Percentiles rank a stretch among this genome's conserved stretches.
These are phyloP conservation scores for Isotomurus palustris DNA, from an alignment of 2,888 invertebrate species.

Conservation along the genomic window DNA sequence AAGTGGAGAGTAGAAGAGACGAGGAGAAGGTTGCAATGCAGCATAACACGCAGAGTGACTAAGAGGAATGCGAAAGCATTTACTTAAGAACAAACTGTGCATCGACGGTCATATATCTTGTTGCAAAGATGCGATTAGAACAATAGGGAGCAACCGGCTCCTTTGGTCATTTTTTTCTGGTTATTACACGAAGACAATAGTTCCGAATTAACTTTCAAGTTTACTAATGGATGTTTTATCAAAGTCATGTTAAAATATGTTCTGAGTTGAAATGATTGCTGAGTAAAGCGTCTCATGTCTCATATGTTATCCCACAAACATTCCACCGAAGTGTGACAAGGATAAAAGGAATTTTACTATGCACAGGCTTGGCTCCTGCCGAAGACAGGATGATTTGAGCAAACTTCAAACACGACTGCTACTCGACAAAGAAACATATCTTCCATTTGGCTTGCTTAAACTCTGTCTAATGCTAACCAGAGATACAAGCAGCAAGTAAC, in stretches of 20 bases:
- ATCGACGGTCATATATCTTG: neutral
- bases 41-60: conserved; percentile 30
- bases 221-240: neutral
- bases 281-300: no score
- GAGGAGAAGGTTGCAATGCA: conserved; percentile 15
- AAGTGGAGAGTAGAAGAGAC: conserved; percentile 3
- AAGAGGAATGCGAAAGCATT: conserved; percentile 26
- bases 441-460: no score
- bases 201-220: conserved; percentile 4
- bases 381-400: no score
- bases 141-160: conserved; percentile 3
- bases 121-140: conserved; percentile 2
- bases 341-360: conserved; percentile 30
- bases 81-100: conserved; percentile 4
- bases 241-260: no score
- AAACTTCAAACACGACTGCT: no score
- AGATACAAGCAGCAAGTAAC: no score
- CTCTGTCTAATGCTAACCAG: no score
- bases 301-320: conserved; percentile 14
- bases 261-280: no score
- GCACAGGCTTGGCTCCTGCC: conserved; percentile 30
- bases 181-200: no score
- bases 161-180: conserved; percentile 5
- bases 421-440: no score
- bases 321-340: conserved; percentile 39